Evolutionary conservation across 2,797 vertebrate genomes (phyloP).

Genomic region (Urosaurus nigricauda): DNA sequence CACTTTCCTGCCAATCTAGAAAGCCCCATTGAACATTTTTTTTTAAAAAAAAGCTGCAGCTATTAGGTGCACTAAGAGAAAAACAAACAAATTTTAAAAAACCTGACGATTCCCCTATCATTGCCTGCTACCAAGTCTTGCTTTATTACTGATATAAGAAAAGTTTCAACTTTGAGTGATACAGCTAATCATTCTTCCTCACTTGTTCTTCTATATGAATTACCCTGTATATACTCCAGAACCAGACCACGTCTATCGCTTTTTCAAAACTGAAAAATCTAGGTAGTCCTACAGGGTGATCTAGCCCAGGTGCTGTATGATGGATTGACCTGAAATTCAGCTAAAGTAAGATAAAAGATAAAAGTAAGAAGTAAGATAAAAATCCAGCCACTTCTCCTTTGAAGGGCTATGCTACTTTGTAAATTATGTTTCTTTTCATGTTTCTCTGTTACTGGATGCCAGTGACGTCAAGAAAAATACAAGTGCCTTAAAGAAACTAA

Average conservation of each 20-base stretch:
- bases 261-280: not conserved
- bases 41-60: not conserved
- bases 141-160: not conserved
- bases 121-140: not conserved
- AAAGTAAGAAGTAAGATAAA: not conserved
- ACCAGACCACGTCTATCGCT: not conserved
- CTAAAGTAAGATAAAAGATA: not conserved
- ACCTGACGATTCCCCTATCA: not conserved
- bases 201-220: slow-evolving; percentile 10
- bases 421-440: not conserved
- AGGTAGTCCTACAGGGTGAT: not conserved
- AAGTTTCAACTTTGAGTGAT: not conserved
- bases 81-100: not conserved
- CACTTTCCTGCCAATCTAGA: no score
- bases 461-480: not conserved
- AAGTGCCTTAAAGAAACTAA: not conserved
- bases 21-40: no score
- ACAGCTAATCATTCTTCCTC: not conserved
- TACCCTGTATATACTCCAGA: not conserved
- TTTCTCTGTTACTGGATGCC: not conserved
- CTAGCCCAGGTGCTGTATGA: not conserved
- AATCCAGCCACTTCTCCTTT: not conserved
- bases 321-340: not conserved
- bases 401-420: not conserved
- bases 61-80: not conserved